Base-by-base conservation (phyloP, 1,140 invertebrate genomes). In the Nasonia giraulti region DNA sequence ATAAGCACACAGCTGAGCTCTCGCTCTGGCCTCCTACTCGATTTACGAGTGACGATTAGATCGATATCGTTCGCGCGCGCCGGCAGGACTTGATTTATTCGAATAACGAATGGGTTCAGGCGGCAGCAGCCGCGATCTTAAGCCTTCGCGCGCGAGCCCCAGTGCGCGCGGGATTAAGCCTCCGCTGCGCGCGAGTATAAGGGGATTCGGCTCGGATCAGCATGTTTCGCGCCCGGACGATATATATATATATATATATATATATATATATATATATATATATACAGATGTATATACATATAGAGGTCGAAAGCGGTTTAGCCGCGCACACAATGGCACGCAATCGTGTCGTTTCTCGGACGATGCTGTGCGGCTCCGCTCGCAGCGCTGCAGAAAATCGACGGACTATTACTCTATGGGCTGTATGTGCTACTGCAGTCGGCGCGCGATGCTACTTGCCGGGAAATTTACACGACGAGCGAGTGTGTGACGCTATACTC, bases 41-140 rank as follows among this genome's bases (percentile, higher is more conserved):
- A 84, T 84, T 84, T 84, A 84, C 77, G 76, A 74, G 76, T 84
- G 62, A 80, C 83, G 77, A 84, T 84, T 80, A 84, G 83, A 84
- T 84, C 66, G 83, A 84, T 84, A 79, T 79, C 44, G 71, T 2
- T 82, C 55, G 20, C 55, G 20, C 6, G 20, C 40, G 68, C 68
- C 5, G 5, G 68, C 40, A 33, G 37, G 55, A 55, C 76, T 80
- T 84, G 83, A 84, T 80, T 80, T 84, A 79, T 84, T 73, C 83
- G 83, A 79, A 73, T 84, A 80, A 84, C 68, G 47, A 84, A 83
- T 83, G 75, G 82, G 55, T 47, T 83, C 68, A 40, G 80, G 55
- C 11, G 73, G 66, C 6, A 44, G 40, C 80, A 44, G 40, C 80
- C 80, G 33, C 81, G 74, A 76, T 73, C 47, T 77, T 77, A 77